Evolutionary conservation across 2,797 vertebrate genomes (phyloP).

Genomic region (Hypotaenidia okinawae): DNA sequence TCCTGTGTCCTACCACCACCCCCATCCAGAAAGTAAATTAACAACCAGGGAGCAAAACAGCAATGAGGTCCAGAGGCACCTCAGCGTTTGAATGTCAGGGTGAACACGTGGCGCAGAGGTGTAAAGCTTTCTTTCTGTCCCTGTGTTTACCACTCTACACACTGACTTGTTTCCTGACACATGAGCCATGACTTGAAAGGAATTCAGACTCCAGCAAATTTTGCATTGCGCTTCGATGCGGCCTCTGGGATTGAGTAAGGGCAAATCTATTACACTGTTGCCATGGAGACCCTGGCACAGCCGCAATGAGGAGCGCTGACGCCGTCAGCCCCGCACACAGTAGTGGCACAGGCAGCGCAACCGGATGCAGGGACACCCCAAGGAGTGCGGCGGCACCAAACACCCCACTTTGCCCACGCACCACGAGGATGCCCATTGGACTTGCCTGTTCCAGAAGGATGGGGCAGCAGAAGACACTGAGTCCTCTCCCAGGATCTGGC

Average conservation of each 20-base stretch:
- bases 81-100: constrained; percentile 73
- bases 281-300: constrained; percentile 84
- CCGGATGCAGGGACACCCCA: neutral
- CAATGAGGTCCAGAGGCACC: constrained; percentile 67
- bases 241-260: constrained; percentile 86
- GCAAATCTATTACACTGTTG: constrained; percentile 86
- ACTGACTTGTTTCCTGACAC: constrained; percentile 83
- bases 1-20: neutral
- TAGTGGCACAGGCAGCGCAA: constrained; percentile 65
- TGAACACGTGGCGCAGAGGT: neutral
- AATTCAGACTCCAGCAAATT: constrained; percentile 81
- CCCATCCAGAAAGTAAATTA: constrained; percentile 65
- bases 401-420: accelerated
- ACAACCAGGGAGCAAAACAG: constrained; percentile 75
- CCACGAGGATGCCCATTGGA: neutral
- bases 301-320: constrained; percentile 75
- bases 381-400: accelerated
- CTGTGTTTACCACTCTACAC: constrained; percentile 70
- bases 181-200: constrained; percentile 83
- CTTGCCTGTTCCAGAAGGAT: neutral
- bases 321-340: constrained; percentile 38
- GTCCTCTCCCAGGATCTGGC: neutral
- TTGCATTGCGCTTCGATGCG: constrained; percentile 77
- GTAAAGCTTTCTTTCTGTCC: constrained; percentile 73
- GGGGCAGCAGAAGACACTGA: constrained; percentile 16